phyloP scores from a whole-genome alignment of 1,140 invertebrate species.

The Manduca sexta region DNA sequence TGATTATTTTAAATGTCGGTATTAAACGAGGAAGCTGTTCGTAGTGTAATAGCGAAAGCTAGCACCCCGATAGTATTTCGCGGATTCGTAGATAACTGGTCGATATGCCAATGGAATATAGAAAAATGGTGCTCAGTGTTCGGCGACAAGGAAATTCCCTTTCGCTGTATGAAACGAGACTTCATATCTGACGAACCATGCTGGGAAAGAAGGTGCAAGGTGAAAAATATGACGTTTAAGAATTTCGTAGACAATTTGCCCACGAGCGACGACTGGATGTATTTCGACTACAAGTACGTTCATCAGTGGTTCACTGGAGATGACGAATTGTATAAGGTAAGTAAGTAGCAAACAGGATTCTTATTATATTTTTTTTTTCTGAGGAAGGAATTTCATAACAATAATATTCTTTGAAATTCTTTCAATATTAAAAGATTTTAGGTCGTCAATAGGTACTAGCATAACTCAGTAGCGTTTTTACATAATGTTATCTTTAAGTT shows the following conservation, averaged over 20 bases:
- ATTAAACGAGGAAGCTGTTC: constrained; percentile 38
- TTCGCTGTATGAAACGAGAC: constrained; percentile 56
- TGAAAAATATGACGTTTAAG: constrained; percentile 74
- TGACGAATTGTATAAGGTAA: constrained; percentile 76
- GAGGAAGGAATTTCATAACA: too few relatives aligned
- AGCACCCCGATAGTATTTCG: constrained; percentile 45
- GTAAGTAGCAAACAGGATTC: neutral
- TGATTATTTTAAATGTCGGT: constrained; percentile 13
- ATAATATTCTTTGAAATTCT: too few relatives aligned
- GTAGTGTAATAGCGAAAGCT: constrained; percentile 33
- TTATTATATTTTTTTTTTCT: too few relatives aligned
- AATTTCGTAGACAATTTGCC: constrained; percentile 75
- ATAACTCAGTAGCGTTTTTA: too few relatives aligned
- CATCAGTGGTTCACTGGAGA: constrained; percentile 78
- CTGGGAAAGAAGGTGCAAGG: constrained; percentile 82
- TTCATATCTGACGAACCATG: constrained; percentile 76
- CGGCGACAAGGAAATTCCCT: constrained; percentile 56
- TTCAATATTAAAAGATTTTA: too few relatives aligned
- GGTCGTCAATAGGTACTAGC: too few relatives aligned
- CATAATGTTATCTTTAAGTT: too few relatives aligned
- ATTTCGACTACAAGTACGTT: constrained; percentile 91
- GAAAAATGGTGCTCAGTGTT: constrained; percentile 71
- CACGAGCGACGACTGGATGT: constrained; percentile 77
- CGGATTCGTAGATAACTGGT: constrained; percentile 48
- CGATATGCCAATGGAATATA: constrained; percentile 52